Base-by-base conservation (phyloP, 2,113 vertebrate species). In the Pollimyrus isidori region DNA sequence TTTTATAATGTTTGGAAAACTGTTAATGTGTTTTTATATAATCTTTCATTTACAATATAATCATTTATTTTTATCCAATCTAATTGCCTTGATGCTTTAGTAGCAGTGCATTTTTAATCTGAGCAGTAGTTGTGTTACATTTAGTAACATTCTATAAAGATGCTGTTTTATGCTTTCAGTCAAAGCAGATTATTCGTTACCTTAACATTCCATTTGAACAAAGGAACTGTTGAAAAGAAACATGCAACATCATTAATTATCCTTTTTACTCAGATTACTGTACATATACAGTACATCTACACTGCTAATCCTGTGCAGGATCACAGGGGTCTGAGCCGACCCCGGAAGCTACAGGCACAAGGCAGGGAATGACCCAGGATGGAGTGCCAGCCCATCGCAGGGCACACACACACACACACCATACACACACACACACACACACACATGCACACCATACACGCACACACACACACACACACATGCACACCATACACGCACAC, bases 141-240 rank as follows among this genome's bases (percentile, higher is more conserved):
- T 35, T n/a, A n/a, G 46, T 35, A 87, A 86, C 73, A 46, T 49
- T 15, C 53, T 23, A 30, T 42, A 58, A 46, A 87, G 85, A 82
- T 87, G 50, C n/a, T 35, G 19, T 76, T 87, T 58, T 52, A 87
- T 87, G 89, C 52, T 88, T 88, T 87, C 85, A 83, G 87, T 90
- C 82, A 90, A 58, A 50, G 46, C 58, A 21, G 56, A 86, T 85
- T 89, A 86, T 62, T 39, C 56, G 30, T 21, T 45, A 56, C 80
- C 26, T 52, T 35, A 21, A 39, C 4, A 42, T 86, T 52, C 50
- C 0, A 56, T 50, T 58, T 21, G 30, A 89, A 85, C 52, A 89
- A 83, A 49, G n/a, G 56, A 84, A 49, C 3, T 89, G 4, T 45
- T 45, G 23, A 26, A 83, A 45, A 45, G 5, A 30, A 30, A 56